Evolutionary conservation across 1,140 invertebrate genomes (phyloP), one percentile per base, ranked within the genome.

Genomic region (Ditylenchus dipsaci): DNA sequence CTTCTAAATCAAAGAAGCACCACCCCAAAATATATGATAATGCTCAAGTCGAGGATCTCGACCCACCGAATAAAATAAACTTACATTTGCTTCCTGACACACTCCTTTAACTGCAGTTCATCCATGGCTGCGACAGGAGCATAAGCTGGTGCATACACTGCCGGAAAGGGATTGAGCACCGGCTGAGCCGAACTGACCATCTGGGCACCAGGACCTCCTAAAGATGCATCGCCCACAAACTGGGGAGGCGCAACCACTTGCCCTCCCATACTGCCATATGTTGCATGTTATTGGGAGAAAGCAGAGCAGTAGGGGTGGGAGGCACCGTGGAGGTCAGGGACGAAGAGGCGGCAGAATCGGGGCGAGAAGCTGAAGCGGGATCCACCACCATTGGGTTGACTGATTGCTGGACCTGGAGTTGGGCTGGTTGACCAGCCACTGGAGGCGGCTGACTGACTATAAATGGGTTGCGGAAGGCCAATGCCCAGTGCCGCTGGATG

Each of bases 81-180:
- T 69, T 67, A 82, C 79, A 83, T 83, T 69, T 81, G 81, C 38
- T 74, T 73, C 21, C 78, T 71, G 11, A 82, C 67, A 9, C 75
- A 66, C 9, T 82, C 79, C 68, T 81, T 81, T 13, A 81, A 26
- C n/a, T 19, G 63, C 67, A 56, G 58, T 49, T 71, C 19, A 70
- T 53, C 29, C 68, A 67, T n/a, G 58, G 26, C 21, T n/a, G 49
- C 49, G 72, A 58, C 13, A 64, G 23, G 19, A 63, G 60, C 23
- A 61, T 38, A 69, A 60, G 38, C 42, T 53, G 65, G 38, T 64
- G 45, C 38, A 26, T 21, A 53, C 3, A 53, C 49, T 7, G 49
- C 49, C 13, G 71, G 45, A 42, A 71, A 78, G 19, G 68, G 65
- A 11, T 63, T 29, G n/a, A 69, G n/a, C 68, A 72, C 29, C n/a